Base-by-base conservation (phyloP, 2,797 vertebrate species). In the Silurus aristotelis region DNA sequence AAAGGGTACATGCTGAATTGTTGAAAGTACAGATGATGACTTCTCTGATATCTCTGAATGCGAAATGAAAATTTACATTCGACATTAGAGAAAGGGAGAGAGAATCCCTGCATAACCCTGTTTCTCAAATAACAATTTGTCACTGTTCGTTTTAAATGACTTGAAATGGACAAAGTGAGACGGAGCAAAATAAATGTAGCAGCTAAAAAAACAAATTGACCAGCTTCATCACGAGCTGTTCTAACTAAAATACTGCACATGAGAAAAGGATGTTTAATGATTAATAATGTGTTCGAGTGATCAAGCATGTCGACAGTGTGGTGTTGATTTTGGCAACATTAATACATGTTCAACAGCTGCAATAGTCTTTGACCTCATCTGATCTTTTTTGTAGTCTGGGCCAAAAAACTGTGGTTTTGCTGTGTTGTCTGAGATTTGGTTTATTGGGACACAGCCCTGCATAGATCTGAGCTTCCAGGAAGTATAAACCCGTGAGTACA, bases 391-490 rank as follows among this genome's bases (percentile, higher is more conserved):
- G 22, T 82, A 84, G 48, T 75, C 71, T 25, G 43, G 84, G 89
- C 87, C 89, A 88, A 66, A 84, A 88, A 82, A 46, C 84, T 64
- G 76, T 84, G 82, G 85, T 88, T 88, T 84, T 58, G 66, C 86
- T 79, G 55, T 12, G 56, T 85, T 83, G 67, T 88, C 84, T 71
- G 67, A 82, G 70, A 80, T 76, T 84, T 80, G 27, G 83, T 56
- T 83, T 87, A 70, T 79, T 90, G 90, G 90, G 84, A 90, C 87
- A 83, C 73, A 67, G 84, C 85, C 90, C 82, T 73, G 84, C 43
- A 84, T 63, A 82, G 73, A 43, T 84, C 83, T 89, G 43, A 61
- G 52, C 61, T 90, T 90, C 85, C 81, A 86, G 85, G 75, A 88
- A 27, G 52, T 87, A 76, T 64, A 80, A 71, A 82, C 56, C 43